Base-by-base conservation (phyloP, 2,888 invertebrate genomes). In the Tipula lateralis region DNA sequence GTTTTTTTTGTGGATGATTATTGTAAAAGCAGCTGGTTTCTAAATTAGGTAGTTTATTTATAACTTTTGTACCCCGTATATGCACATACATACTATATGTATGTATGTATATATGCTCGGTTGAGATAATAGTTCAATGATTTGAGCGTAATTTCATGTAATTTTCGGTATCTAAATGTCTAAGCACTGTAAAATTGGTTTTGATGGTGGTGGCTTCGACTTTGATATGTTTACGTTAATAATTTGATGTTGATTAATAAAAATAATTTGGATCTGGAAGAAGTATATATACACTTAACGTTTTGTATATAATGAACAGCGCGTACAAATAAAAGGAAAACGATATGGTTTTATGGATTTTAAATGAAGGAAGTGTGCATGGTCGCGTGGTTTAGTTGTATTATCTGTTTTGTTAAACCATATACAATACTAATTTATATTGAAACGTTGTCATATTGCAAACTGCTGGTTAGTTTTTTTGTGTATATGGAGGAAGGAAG, bases 331-430 rank as follows among this genome's bases (percentile, higher is more conserved):
- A 66, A 66, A 66, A 66, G 66, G 66, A 66, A 66, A 66, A 24
- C 66, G 66, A 66, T 66, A 66, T 66, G 66, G 66, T 66, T 66
- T 66, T 66, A 66, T 66, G 66, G 66, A 66, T 66, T 66, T 66
- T 66, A 66, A 24, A 66, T 66, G 66, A 66, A 66, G 66, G 66
- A 66, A 66, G 66, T 66, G 66, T 66, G 66, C 66, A 66, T 66
- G 66, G 66, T 66, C 66, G 66, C 66, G 66, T 66, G 66, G 66
- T 66, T 66, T 66, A 24, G 66, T 66, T 66, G 24, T n/a, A 66
- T 66, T 66, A 66, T 66, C 66, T 66, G 66, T 9, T 24, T 19
- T 66, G 19, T 4, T 9, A 24, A 24, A 24, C 24, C 16, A n/a
- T 44, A 44, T 7, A 44, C 16, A 44, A 16, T 44, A 44, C n/a